Percentiles rank a stretch among this genome's conserved stretches.
Evolutionary conservation across 2,113 vertebrate genomes (phyloP).

Genomic region (Poeciliopsis retropinna): DNA sequence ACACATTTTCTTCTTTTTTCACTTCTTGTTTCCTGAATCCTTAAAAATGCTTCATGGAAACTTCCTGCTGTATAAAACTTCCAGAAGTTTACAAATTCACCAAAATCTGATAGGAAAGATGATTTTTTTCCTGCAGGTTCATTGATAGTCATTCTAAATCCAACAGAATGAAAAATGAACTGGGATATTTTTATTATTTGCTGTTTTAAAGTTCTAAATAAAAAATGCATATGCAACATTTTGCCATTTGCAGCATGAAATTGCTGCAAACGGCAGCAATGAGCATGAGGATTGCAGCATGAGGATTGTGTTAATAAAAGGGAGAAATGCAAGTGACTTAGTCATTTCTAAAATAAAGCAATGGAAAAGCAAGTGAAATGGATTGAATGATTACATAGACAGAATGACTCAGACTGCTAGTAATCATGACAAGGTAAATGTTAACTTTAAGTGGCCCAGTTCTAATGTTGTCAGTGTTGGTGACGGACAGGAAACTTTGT

Average conservation of each 20-base stretch:
- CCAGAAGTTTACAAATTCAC: neutral
- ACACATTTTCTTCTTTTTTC: too few relatives aligned
- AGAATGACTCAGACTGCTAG: neutral
- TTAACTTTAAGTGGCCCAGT: neutral
- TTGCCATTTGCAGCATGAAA: neutral
- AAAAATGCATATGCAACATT: neutral
- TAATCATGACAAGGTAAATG: neutral
- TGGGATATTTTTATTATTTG: too few relatives aligned
- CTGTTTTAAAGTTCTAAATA: neutral
- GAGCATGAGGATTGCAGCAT: too few relatives aligned
- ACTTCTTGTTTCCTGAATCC: too few relatives aligned
- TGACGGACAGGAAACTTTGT: constrained; percentile 23
- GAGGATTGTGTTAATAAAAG: neutral
- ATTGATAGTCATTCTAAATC: too few relatives aligned
- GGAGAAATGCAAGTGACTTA: neutral
- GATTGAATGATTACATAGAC: neutral
- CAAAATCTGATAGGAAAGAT: neutral
- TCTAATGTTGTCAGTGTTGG: neutral
- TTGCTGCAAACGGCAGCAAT: too few relatives aligned
- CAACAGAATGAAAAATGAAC: too few relatives aligned
- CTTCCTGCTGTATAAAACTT: too few relatives aligned
- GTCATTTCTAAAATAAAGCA: neutral
- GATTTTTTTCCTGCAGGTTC: too few relatives aligned
- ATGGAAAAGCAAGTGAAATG: neutral
- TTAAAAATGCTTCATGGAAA: too few relatives aligned